phyloP scores from a whole-genome alignment of 2,888 invertebrate genomes.

The Eustalomyia histrio region DNA sequence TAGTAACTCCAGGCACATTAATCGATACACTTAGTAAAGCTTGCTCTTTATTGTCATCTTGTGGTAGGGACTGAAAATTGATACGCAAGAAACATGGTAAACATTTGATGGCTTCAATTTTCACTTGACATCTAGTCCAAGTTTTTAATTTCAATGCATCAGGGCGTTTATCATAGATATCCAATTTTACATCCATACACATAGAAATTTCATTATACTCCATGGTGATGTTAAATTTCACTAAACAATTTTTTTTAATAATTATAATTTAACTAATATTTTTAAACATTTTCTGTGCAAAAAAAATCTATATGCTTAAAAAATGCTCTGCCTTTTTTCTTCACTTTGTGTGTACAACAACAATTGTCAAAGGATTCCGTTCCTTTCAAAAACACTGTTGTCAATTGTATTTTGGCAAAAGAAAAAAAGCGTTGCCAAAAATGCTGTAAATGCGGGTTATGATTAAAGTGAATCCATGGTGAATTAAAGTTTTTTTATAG shows the following conservation, averaged over 20 bases:
- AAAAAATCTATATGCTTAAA: conserved; percentile 27
- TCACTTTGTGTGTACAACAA: conserved; percentile 60
- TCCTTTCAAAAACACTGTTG: conserved; percentile 15
- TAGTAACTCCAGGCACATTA: conserved; percentile 78
- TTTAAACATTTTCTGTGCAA: conserved; percentile 22
- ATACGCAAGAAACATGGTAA: conserved; percentile 79
- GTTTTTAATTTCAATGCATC: conserved; percentile 75
- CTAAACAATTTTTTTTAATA: neutral
- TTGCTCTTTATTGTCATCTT: conserved; percentile 27
- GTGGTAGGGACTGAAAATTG: conserved; percentile 67
- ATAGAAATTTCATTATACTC: conserved; percentile 78
- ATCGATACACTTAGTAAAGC: conserved; percentile 74
- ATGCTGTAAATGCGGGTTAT: no score
- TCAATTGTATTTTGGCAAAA: neutral
- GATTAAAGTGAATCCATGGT: no score
- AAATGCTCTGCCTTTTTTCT: conserved; percentile 31
- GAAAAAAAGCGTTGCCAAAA: no score
- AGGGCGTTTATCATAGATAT: conserved; percentile 77
- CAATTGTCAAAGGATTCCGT: conserved; percentile 52
- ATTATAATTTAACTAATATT: neutral
- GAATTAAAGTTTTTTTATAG: no score
- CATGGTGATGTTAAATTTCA: conserved; percentile 68
- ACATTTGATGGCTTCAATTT: conserved; percentile 79
- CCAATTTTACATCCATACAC: conserved; percentile 78
- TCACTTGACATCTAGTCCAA: conserved; percentile 78